Evolutionary conservation across 2,113 vertebrate genomes (phyloP).

Genomic region (Misgurnus anguillicaudatus): DNA sequence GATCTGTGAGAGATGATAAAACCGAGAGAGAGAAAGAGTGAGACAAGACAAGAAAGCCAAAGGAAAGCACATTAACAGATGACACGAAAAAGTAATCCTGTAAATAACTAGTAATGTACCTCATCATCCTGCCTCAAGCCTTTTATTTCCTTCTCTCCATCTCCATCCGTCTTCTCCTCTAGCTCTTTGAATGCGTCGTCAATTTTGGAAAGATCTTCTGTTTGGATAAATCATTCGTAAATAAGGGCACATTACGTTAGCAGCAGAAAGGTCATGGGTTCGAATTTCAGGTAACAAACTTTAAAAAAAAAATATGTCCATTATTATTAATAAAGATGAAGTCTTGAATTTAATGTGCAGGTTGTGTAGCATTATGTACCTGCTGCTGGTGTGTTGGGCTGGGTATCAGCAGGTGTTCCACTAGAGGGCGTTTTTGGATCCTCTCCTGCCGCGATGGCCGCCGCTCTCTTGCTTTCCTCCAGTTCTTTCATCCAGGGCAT

Average conservation of each 20-base stretch:
- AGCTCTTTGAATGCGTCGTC: slow-evolving; percentile 56
- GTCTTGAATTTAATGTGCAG: neutral
- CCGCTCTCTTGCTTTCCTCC: slow-evolving; percentile 93
- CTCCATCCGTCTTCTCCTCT: slow-evolving; percentile 57
- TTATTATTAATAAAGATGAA: too few species aligned
- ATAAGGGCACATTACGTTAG: too few species aligned
- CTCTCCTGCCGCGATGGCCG: slow-evolving; percentile 78
- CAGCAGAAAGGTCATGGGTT: too few species aligned
- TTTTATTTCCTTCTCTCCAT: slow-evolving; percentile 53
- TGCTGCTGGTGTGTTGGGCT: slow-evolving; percentile 91
- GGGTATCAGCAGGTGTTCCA: slow-evolving; percentile 93
- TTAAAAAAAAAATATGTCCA: too few species aligned
- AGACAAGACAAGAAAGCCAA: neutral
- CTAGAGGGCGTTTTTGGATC: slow-evolving; percentile 84
- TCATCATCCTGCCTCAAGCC: slow-evolving; percentile 48
- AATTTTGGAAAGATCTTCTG: slow-evolving; percentile 58
- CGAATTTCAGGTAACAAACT: too few species aligned
- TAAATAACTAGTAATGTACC: slow-evolving; percentile 40
- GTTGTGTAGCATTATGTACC: slow-evolving; percentile 60
- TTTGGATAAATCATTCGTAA: neutral
- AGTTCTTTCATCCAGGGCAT: slow-evolving; percentile 97
- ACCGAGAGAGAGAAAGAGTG: slow-evolving; percentile 35
- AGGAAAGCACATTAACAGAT: neutral
- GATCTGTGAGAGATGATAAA: slow-evolving; percentile 60
- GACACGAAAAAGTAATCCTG: slow-evolving; percentile 4